Conservation (phyloP, 2,888 invertebrate genomes). For the Uloborus plumipes region DNA sequence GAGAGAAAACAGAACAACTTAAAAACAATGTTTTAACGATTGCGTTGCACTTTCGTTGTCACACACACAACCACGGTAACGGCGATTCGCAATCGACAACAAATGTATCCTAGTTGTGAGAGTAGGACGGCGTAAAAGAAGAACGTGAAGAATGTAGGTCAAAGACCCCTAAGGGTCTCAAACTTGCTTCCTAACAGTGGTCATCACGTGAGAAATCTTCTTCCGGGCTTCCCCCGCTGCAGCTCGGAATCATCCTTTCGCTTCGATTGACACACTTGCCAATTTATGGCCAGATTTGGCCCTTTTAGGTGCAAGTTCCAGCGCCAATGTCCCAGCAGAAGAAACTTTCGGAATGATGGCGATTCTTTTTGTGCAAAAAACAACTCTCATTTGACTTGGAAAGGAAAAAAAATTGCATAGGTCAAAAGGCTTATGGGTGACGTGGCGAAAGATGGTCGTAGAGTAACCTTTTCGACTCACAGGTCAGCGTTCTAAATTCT, state of each 20-base stretch:
- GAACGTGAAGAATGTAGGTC: conserved; percentile 18
- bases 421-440: too few relatives aligned
- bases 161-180: neutral
- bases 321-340: too few relatives aligned
- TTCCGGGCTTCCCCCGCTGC: conserved; percentile 28
- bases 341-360: too few relatives aligned
- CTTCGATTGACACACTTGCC: conserved; percentile 15
- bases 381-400: too few relatives aligned
- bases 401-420: too few relatives aligned
- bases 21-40: too few relatives aligned
- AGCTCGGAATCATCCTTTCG: neutral
- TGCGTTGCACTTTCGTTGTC: too few relatives aligned
- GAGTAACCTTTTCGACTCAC: too few relatives aligned
- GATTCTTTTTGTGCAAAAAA: too few relatives aligned
- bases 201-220: conserved; percentile 32
- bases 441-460: too few relatives aligned
- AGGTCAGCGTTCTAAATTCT: too few relatives aligned
- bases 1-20: neutral
- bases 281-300: neutral
- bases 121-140: conserved; percentile 18
- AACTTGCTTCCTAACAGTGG: conserved; percentile 12
- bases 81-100: neutral
- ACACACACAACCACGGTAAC: too few relatives aligned
- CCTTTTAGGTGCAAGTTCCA: neutral
- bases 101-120: conserved; percentile 9